These are phyloP conservation scores for Scelioninae gen. 1 DNA, from an alignment of 2,888 invertebrate species.

Conservation along the genomic window DNA sequence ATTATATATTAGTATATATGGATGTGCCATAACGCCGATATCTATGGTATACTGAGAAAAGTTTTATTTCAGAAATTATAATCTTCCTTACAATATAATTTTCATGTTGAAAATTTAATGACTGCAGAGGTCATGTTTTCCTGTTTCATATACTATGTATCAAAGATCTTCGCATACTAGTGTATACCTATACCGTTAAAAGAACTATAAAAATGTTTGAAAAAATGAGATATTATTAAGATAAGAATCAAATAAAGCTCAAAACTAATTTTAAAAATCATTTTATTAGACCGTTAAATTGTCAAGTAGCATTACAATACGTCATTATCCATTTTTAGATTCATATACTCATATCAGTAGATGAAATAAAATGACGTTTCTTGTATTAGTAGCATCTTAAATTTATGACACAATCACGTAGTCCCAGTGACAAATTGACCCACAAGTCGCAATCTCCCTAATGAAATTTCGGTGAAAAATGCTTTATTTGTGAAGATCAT, in stretches of 20 bases:
- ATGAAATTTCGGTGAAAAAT: slow-evolving; percentile 11
- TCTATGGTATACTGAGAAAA: slow-evolving; percentile 1
- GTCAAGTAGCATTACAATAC: slow-evolving; percentile 22
- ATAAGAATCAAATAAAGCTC: slow-evolving; percentile 2
- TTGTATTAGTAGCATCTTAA: slow-evolving; percentile 12
- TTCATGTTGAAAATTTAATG: neutral
- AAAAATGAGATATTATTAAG: slow-evolving; percentile 1
- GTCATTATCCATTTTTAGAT: slow-evolving; percentile 46
- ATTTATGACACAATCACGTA: slow-evolving; percentile 18
- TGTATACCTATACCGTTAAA: too few species aligned
- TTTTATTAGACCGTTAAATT: slow-evolving; percentile 31
- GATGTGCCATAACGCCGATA: neutral
- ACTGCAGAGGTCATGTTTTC: neutral
- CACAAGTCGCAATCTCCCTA: neutral
- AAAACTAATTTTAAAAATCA: slow-evolving; percentile 1
- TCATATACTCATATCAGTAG: slow-evolving; percentile 11
- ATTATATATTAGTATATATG: neutral
- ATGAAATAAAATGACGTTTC: slow-evolving; percentile 19
- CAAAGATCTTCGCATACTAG: neutral
- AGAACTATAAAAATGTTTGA: neutral
- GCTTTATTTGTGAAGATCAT: neutral
- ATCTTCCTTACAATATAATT: neutral
- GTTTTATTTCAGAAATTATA: slow-evolving; percentile 1
- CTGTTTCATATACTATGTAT: neutral
- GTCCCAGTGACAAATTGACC: slow-evolving; percentile 9